Percentiles rank a stretch among this genome's conserved stretches.
Evolutionary conservation across 2,797 vertebrate genomes (phyloP).

Genomic region (Sebastes jordani): DNA sequence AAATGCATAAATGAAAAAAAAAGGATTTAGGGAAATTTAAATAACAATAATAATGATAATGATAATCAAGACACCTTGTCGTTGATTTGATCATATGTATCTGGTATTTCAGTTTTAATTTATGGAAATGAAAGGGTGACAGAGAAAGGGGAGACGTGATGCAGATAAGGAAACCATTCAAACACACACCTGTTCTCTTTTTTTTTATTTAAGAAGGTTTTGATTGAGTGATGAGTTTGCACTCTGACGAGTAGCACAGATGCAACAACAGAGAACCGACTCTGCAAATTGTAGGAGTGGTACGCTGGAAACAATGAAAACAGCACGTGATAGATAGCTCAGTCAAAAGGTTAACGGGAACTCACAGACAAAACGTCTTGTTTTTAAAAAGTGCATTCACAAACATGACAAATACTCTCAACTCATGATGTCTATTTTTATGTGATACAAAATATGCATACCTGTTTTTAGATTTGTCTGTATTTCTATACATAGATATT

Average conservation of each 20-base stretch:
- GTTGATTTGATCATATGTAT: neutral
- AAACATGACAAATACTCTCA: slow-evolving; percentile 98
- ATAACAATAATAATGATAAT: neutral
- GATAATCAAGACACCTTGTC: neutral
- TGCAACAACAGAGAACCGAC: slow-evolving; percentile 76
- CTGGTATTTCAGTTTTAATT: neutral
- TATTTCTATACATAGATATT: slow-evolving; percentile 89
- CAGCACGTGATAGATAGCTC: slow-evolving; percentile 90
- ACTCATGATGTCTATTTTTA: slow-evolving; percentile 90
- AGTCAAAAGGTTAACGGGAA: slow-evolving; percentile 90
- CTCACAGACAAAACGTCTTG: slow-evolving; percentile 97
- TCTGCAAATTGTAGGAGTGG: slow-evolving; percentile 80
- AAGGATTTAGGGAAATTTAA: neutral
- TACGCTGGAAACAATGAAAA: slow-evolving; percentile 79
- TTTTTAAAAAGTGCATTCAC: slow-evolving; percentile 98
- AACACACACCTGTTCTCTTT: slow-evolving; percentile 79
- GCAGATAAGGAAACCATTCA: slow-evolving; percentile 63
- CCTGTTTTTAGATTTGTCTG: slow-evolving; percentile 92
- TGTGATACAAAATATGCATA: slow-evolving; percentile 89
- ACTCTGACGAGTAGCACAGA: slow-evolving; percentile 76
- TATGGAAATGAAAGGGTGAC: slow-evolving; percentile 24
- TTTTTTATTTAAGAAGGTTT: slow-evolving; percentile 84
- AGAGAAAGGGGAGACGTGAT: neutral
- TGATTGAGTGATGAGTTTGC: slow-evolving; percentile 81
- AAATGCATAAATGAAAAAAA: neutral